Conservation (phyloP, 2,113 vertebrate species). For the Sialia sialis region DNA sequence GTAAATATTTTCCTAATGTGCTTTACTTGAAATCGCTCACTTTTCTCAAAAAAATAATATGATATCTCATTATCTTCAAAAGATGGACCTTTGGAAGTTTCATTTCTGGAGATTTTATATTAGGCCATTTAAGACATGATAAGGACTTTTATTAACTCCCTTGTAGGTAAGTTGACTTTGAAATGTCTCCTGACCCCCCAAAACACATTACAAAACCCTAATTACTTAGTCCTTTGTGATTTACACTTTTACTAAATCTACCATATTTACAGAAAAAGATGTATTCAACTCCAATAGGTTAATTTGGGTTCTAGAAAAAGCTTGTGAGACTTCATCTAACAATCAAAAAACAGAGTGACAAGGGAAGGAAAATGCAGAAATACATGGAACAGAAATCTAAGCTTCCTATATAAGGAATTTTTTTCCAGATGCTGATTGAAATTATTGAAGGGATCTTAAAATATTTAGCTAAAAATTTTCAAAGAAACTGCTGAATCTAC, state of each 20-base stretch:
- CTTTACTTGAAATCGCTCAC: not conserved
- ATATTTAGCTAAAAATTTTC: not conserved
- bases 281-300: not conserved
- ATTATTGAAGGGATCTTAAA: not conserved
- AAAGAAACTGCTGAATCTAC: not conserved
- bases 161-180: not conserved
- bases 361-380: not conserved
- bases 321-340: not conserved
- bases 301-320: not conserved
- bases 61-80: not conserved
- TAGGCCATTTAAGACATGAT: not conserved
- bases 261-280: not conserved
- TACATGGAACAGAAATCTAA: not conserved
- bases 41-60: not conserved
- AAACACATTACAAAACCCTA: not conserved
- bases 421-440: not conserved
- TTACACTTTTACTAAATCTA: not conserved
- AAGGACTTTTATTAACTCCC: not conserved
- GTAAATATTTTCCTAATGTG: not conserved
- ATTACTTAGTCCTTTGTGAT: not conserved
- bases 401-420: not conserved
- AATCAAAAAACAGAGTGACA: not conserved
- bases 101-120: not conserved
- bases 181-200: not conserved
- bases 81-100: not conserved